phyloP scores from a whole-genome alignment of 1,140 invertebrate genomes.

The Leptonema lineaticorne region DNA sequence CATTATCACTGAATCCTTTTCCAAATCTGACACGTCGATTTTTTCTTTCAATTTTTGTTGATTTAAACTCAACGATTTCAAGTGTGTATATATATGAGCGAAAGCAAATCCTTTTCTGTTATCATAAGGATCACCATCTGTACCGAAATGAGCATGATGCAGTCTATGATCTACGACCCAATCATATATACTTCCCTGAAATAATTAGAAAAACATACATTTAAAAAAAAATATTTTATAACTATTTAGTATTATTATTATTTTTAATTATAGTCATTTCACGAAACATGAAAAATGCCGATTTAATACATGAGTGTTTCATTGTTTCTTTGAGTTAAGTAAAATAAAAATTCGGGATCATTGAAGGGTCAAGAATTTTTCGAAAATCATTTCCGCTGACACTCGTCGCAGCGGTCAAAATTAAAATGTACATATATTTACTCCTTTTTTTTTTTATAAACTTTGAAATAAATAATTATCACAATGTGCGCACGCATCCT shows the following conservation, averaged over 20 bases:
- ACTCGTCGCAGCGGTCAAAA: not conserved
- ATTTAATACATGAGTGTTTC: too few species aligned
- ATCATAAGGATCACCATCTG: slow-evolving; percentile 89
- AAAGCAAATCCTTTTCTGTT: slow-evolving; percentile 83
- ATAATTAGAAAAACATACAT: slow-evolving; percentile 33
- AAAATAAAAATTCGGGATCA: too few species aligned
- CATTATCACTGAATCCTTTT: slow-evolving; percentile 79
- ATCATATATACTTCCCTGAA: slow-evolving; percentile 72
- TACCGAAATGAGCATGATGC: slow-evolving; percentile 86
- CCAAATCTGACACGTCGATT: slow-evolving; percentile 86
- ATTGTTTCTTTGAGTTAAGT: too few species aligned
- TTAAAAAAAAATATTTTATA: not conserved
- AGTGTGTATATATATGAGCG: slow-evolving; percentile 73
- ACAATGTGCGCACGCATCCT: too few species aligned
- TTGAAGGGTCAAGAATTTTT: not conserved
- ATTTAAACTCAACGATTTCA: slow-evolving; percentile 69
- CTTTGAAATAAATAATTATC: too few species aligned
- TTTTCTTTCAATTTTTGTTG: slow-evolving; percentile 67
- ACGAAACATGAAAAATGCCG: too few species aligned
- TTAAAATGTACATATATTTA: slow-evolving; percentile 12
- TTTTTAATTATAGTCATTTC: too few species aligned
- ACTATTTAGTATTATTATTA: not conserved
- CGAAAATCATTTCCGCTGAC: slow-evolving; percentile 1
- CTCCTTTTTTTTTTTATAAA: too few species aligned
- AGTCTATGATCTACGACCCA: slow-evolving; percentile 83